Conservation (phyloP, 2,113 vertebrate genomes). For the Colinus virginianus region DNA sequence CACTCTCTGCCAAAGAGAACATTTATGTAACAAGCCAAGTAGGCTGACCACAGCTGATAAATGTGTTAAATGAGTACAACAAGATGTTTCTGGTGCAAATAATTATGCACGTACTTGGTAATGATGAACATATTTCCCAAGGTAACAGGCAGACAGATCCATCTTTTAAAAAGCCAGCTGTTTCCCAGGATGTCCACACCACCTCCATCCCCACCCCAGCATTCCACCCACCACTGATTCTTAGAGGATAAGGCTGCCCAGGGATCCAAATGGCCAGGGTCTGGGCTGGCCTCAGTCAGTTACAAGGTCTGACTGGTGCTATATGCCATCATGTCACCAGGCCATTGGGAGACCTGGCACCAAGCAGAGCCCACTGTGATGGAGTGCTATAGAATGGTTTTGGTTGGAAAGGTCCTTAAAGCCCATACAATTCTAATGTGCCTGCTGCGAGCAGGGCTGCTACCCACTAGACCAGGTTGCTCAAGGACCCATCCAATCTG, state of each 20-base stretch:
- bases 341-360: neutral
- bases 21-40: neutral
- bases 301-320: neutral
- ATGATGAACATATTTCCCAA: neutral
- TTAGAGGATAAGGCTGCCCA: neutral
- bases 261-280: neutral
- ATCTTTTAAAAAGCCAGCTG: neutral
- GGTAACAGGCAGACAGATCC: neutral
- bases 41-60: neutral
- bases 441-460: neutral
- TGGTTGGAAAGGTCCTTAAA: neutral
- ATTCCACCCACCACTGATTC: neutral
- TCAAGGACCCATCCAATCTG: neutral
- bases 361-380: neutral
- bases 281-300: neutral
- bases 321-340: neutral
- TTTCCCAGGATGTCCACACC: rapidly evolving
- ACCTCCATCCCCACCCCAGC: neutral
- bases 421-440: neutral
- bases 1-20: neutral
- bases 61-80: neutral
- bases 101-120: neutral
- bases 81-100: neutral
- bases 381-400: neutral
- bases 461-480: neutral